Evolutionary conservation across 2,797 vertebrate species (phyloP).

Genomic region (Orientallactaga sibirica): DNA sequence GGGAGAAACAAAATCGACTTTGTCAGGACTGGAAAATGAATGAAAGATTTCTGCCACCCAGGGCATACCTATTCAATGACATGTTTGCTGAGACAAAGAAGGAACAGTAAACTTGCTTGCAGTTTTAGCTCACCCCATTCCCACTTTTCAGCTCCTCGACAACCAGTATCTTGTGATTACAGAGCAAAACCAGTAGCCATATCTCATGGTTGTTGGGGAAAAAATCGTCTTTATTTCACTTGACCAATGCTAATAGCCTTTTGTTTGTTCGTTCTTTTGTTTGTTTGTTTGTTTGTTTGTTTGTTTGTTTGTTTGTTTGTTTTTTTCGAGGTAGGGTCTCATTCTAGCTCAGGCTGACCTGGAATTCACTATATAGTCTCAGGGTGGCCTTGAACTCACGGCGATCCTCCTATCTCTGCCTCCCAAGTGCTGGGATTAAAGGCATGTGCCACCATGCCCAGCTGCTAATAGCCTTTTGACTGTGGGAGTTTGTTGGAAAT

Average conservation of each 20-base stretch:
- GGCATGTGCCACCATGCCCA: too few species aligned
- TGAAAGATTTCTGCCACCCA: not conserved
- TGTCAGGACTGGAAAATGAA: not conserved
- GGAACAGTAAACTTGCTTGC: not conserved
- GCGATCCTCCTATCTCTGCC: too few species aligned
- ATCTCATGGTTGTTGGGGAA: not conserved
- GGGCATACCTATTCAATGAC: not conserved
- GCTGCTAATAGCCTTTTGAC: constrained; percentile 28
- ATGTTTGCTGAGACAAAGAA: not conserved
- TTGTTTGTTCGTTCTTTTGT: not conserved
- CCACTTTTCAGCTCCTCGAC: not conserved
- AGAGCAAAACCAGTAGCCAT: not conserved
- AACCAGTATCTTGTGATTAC: not conserved
- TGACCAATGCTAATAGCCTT: constrained; percentile 25
- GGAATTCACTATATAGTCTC: too few species aligned
- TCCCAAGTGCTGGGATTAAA: too few species aligned
- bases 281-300: too few species aligned
- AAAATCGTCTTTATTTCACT: not conserved
- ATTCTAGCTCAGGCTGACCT: too few species aligned
- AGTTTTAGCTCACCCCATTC: not conserved
- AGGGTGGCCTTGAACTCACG: too few species aligned
- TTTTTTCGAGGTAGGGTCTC: too few species aligned
- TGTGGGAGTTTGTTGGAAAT: constrained; percentile 26
- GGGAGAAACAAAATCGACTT: not conserved
- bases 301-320: too few species aligned